Evolutionary conservation across 2,797 vertebrate genomes (phyloP), one percentile per base, ranked within the genome.

Genomic region (Zenarchopterus dispar): DNA sequence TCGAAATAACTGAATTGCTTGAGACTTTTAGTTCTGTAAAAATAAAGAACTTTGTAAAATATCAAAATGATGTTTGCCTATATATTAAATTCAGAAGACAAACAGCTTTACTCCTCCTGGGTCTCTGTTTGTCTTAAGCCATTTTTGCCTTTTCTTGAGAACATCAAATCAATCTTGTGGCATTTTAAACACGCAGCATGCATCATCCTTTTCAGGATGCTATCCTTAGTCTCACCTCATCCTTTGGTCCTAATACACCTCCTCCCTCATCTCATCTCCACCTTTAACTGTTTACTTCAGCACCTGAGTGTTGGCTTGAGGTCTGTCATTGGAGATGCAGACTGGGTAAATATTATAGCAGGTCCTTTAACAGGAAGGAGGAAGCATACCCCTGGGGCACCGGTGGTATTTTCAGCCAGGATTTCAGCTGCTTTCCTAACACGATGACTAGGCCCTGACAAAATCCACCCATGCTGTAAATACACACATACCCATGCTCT

Each of bases 311-410:
- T 57, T 43, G 77, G 68, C 81, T 73, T 62, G 77, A 83, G 78
- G 84, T 67, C 60, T 82, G 82, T 81, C 81, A 78, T 68, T 70
- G 67, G 51, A 76, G 65, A 84, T 76, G 62, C 75, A 81, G 83
- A 64, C 81, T 73, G 77, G 73, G 79, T 89, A 92, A 92, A 93
- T 86, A 91, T 89, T 90, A 83, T 86, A 63, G 50, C 65, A 84
- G 62, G 63, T 78, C 64, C 68, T 88, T 84, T 72, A 82, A 83
- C 79, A 77, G 73, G 44, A 81, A 88, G 81, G 84, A 58, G 50
- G 72, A 48, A n/a, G 13, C 0, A 22, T 10, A 61, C 63, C 80
- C 73, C 66, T 57, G 68, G 74, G 84, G 64, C 56, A 75, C 68
- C 51, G 66, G 67, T 64, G 57, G 84, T 84, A 84, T 84, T 74